Evolutionary conservation across 2,888 invertebrate species (phyloP).

Genomic region (Muschampia plurimacula): DNA sequence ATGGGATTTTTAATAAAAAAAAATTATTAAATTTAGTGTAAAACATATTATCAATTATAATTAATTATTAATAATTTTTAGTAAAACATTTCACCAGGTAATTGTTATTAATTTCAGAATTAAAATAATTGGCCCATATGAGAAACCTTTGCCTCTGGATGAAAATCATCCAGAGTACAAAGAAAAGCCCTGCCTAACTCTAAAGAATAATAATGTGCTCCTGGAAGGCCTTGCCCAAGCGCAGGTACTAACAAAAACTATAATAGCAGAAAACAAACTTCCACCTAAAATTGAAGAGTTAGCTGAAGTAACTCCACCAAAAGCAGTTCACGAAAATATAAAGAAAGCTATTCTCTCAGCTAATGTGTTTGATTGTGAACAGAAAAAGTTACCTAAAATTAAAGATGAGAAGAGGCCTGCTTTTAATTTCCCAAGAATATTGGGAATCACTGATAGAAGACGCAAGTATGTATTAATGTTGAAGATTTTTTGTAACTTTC

Average conservation of each 20-base stretch:
- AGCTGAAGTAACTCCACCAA: slow-evolving; percentile 78
- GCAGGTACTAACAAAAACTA: slow-evolving; percentile 92
- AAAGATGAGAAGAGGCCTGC: slow-evolving; percentile 90
- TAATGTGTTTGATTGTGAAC: slow-evolving; percentile 91
- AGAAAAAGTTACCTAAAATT: slow-evolving; percentile 90
- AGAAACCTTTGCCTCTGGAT: slow-evolving; percentile 73
- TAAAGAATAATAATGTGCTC: slow-evolving; percentile 87
- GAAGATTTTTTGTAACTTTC: not conserved
- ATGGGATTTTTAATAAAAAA: too few species aligned
- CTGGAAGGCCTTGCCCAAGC: slow-evolving; percentile 92
- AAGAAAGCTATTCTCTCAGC: slow-evolving; percentile 87
- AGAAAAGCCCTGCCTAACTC: slow-evolving; percentile 84
- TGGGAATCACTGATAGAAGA: slow-evolving; percentile 90
- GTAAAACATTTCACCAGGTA: not conserved
- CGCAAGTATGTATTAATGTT: slow-evolving; percentile 85
- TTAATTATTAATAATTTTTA: not conserved
- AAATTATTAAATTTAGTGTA: too few species aligned
- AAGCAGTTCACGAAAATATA: slow-evolving; percentile 85
- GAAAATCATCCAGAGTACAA: slow-evolving; percentile 89
- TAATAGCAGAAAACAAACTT: slow-evolving; percentile 86
- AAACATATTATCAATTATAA: too few species aligned
- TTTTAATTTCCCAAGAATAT: slow-evolving; percentile 89
- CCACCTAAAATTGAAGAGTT: slow-evolving; percentile 86
- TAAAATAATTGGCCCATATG: slow-evolving; percentile 75
- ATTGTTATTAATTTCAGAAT: slow-evolving; percentile 58